These are phyloP conservation scores for Agrotis ipsilon DNA, from an alignment of 2,888 invertebrate species.

Conservation along the genomic window DNA sequence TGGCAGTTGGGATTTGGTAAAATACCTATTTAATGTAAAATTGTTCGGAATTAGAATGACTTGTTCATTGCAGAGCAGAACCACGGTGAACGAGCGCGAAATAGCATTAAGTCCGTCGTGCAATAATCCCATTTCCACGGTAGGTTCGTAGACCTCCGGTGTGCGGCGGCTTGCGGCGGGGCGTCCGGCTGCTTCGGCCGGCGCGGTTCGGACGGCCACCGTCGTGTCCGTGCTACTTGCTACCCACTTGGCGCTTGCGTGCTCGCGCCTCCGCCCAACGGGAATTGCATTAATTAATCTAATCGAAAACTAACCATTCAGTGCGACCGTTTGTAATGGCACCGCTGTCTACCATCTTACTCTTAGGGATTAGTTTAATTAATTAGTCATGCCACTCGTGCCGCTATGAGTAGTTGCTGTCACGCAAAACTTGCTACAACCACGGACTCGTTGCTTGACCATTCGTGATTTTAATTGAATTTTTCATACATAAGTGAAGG, in stretches of 20 bases:
- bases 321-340: conserved; percentile 55
- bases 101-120: conserved; percentile 83
- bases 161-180: conserved; percentile 54
- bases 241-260: conserved; percentile 75
- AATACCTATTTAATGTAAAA: conserved; percentile 50
- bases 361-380: conserved; percentile 63
- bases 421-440: conserved; percentile 61
- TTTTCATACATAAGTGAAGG: conserved; percentile 42
- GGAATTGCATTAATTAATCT: conserved; percentile 80
- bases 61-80: conserved; percentile 68
- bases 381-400: conserved; percentile 58
- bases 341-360: conserved; percentile 48
- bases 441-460: conserved; percentile 27
- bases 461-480: conserved; percentile 42
- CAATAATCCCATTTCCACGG: conserved; percentile 89
- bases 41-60: conserved; percentile 60
- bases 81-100: conserved; percentile 77
- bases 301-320: conserved; percentile 79
- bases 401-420: conserved; percentile 45
- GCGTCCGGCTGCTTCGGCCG: conserved; percentile 34
- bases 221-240: conserved; percentile 50
- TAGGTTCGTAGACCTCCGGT: conserved; percentile 84
- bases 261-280: conserved; percentile 72
- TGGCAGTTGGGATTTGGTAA: conserved; percentile 34
- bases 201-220: conserved; percentile 24